Conservation (phyloP, 2,113 vertebrate species). For the Notarius lentiginosus region DNA sequence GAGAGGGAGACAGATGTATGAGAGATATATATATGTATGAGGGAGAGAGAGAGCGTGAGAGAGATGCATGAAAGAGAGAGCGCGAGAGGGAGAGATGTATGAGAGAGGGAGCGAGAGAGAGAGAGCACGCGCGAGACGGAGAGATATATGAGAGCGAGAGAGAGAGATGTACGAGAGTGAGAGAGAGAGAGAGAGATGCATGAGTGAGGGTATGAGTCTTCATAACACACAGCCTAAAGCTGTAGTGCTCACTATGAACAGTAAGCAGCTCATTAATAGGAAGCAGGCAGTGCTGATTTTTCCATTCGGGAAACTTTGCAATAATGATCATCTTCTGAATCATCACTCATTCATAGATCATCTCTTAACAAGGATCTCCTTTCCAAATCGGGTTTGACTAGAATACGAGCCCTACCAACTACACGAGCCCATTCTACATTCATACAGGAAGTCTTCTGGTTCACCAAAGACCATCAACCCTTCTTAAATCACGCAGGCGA, state of each 20-base stretch:
- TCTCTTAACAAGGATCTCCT: neutral
- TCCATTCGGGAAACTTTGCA: slow-evolving; percentile 7
- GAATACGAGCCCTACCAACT: neutral
- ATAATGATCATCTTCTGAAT: slow-evolving; percentile 8
- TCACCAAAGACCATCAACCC: neutral
- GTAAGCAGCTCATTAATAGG: neutral
- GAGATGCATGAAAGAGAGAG: too few species aligned
- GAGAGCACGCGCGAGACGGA: too few species aligned
- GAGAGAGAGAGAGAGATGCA: neutral
- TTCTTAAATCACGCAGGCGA: neutral
- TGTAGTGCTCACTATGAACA: neutral
- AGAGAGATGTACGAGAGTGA: neutral
- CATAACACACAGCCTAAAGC: neutral
- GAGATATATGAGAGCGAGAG: neutral
- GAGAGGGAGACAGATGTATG: too few species aligned
- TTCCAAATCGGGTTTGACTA: neutral
- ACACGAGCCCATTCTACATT: neutral
- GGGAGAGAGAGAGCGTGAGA: too few species aligned
- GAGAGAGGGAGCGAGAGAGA: neutral
- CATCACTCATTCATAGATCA: neutral
- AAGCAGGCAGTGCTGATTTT: slow-evolving; percentile 4
- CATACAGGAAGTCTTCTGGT: neutral
- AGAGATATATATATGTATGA: too few species aligned
- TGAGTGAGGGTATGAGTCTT: neutral
- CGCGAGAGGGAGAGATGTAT: too few species aligned